A percentile compares a stretch with the other conserved stretches of the same genome.
Conservation (phyloP, 2,888 invertebrate genomes). For the Drosophila phalerata region DNA sequence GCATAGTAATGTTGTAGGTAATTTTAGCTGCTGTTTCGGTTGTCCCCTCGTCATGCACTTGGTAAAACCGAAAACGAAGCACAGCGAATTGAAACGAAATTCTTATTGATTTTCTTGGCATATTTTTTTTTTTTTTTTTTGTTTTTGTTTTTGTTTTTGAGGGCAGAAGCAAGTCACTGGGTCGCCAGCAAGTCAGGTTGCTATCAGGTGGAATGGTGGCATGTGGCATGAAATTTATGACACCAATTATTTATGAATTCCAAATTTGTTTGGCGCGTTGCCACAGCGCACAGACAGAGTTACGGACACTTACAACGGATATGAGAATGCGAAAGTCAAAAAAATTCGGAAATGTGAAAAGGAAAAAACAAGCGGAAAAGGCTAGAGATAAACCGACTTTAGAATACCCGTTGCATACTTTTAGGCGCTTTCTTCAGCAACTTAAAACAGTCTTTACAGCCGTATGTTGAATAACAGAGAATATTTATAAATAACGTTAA, state of each 20-base stretch:
- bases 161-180: slow-evolving; percentile 67
- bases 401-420: too few relatives aligned
- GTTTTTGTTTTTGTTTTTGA: slow-evolving; percentile 18
- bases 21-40: slow-evolving; percentile 3
- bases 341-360: slow-evolving; percentile 7
- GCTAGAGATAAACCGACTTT: too few relatives aligned
- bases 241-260: slow-evolving; percentile 81
- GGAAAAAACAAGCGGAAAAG: neutral
- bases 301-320: slow-evolving; percentile 41
- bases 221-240: slow-evolving; percentile 62
- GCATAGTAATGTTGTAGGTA: slow-evolving; percentile 12
- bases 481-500: too few relatives aligned
- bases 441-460: too few relatives aligned
- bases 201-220: slow-evolving; percentile 23
- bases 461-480: too few relatives aligned
- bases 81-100: slow-evolving; percentile 34
- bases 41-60: slow-evolving; percentile 54
- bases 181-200: slow-evolving; percentile 46
- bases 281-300: slow-evolving; percentile 47
- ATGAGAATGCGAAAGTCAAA: slow-evolving; percentile 21
- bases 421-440: too few relatives aligned
- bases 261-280: slow-evolving; percentile 78
- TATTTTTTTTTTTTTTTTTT: slow-evolving; percentile 36
- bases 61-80: slow-evolving; percentile 31
- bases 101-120: slow-evolving; percentile 66